Evolutionary conservation across 2,888 invertebrate species (phyloP).

Genomic region (Nipponacmea schrenckii): DNA sequence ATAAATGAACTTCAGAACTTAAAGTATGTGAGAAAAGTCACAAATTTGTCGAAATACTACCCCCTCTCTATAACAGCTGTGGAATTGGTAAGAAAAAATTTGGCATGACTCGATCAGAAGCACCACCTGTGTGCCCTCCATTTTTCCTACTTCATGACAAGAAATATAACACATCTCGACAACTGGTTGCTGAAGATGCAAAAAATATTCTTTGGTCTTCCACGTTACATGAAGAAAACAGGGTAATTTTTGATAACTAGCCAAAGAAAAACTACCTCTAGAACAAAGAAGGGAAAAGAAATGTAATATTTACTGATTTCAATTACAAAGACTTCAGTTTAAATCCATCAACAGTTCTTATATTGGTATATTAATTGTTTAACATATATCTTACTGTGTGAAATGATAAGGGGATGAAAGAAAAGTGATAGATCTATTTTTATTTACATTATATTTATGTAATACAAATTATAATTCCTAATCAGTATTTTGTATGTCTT

Average conservation of each 20-base stretch:
- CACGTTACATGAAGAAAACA: too few species aligned
- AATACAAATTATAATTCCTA: too few species aligned
- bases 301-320: neutral
- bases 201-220: neutral
- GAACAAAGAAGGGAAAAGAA: neutral
- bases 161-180: constrained; percentile 2
- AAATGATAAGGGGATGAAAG: neutral
- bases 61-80: neutral
- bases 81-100: neutral
- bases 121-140: constrained; percentile 9
- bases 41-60: neutral
- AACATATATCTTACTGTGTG: constrained; percentile 1
- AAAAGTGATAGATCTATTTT: neutral
- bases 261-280: neutral
- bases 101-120: constrained; percentile 10
- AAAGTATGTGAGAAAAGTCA: constrained; percentile 6
- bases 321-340: neutral
- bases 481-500: too few species aligned
- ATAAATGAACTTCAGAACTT: neutral
- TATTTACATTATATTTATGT: neutral
- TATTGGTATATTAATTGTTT: constrained; percentile 4
- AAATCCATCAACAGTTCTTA: neutral
- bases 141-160: neutral
- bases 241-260: too few species aligned
- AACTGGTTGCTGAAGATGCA: neutral